Percentiles rank a stretch among this genome's conserved stretches.
phyloP scores from a whole-genome alignment of 2,113 vertebrate species.

The Ondatra zibethicus region DNA sequence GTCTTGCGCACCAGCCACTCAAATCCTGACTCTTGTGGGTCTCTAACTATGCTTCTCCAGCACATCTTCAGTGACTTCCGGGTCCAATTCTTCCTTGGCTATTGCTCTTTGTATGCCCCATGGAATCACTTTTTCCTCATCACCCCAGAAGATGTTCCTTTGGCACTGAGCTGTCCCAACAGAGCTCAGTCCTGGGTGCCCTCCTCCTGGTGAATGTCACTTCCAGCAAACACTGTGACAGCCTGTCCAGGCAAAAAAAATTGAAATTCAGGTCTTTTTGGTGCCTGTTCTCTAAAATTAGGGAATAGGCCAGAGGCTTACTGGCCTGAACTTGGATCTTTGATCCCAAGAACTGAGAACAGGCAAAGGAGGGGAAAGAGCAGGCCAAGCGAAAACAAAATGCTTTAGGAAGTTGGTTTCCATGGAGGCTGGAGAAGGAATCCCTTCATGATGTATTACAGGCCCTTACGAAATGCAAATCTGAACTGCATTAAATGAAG shows the following conservation, averaged over 20 bases:
- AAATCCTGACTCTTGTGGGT: neutral
- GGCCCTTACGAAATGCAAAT: neutral
- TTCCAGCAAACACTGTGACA: neutral
- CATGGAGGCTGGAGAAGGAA: neutral
- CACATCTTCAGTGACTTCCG: neutral
- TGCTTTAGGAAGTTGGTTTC: neutral
- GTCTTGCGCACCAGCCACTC: neutral
- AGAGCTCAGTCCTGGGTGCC: neutral
- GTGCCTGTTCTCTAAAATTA: neutral
- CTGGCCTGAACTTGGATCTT: neutral
- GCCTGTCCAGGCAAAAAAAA: neutral
- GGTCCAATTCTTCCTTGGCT: neutral
- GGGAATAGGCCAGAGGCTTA: neutral
- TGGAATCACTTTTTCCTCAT: neutral
- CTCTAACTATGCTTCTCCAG: neutral
- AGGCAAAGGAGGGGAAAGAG: no score
- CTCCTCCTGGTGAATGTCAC: neutral
- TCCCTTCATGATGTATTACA: fast-evolving
- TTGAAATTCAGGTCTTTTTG: neutral
- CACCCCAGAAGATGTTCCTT: neutral
- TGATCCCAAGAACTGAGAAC: neutral
- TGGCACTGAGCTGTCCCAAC: neutral
- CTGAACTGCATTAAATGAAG: neutral
- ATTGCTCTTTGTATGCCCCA: no score
- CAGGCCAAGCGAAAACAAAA: neutral